Base-by-base conservation (phyloP, 2,888 invertebrate species). In the Phyllotreta cruciferae region DNA sequence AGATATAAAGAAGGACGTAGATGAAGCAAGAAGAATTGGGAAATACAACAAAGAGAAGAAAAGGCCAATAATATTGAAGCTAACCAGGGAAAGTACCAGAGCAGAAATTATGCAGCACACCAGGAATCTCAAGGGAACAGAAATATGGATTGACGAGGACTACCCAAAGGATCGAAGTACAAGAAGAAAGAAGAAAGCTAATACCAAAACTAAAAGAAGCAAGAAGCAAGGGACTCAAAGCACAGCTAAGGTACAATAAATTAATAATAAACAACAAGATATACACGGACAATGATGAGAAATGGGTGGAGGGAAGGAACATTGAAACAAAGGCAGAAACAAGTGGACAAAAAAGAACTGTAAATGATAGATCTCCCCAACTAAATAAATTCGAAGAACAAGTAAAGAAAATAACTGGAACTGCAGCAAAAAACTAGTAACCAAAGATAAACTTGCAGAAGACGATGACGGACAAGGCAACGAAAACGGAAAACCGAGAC, bases 141-240 rank as follows among this genome's bases (percentile, higher is more conserved):
- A 49, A 3, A 49, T 49, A 24, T 49, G 34, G 47, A 34, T 49
- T 3, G 47, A 49, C 13, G 47, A 49, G n/a, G 47, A 49, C n/a
- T 49, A 6, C 10, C 24, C 47, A 1, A 49, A 49, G n/a, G n/a
- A 49, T 5, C n/a, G 47, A 47, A 8, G n/a, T 49, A 3, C 6
- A 7, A 34, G 47, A 49, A 5, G 47, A 49, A 9, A 49, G 47
- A 9, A 49, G n/a, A 49, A 2, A 3, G 1, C 10, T 49, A 24
- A 34, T 49, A 3, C 47, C 34, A 3, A 6, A 49, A 3, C 6
- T 49, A 34, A 49, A 49, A 49, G 47, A 49, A 9, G 47, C 47
- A 3, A 24, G 47, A 24, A 49, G 24, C 13, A 49, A 49, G 9
- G 47, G 47, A 5, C n/a, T 34, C 13, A 49, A 24, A 34, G 47